Conservation (phyloP, 1,140 invertebrate species). For the Wiebesia pumilae region DNA sequence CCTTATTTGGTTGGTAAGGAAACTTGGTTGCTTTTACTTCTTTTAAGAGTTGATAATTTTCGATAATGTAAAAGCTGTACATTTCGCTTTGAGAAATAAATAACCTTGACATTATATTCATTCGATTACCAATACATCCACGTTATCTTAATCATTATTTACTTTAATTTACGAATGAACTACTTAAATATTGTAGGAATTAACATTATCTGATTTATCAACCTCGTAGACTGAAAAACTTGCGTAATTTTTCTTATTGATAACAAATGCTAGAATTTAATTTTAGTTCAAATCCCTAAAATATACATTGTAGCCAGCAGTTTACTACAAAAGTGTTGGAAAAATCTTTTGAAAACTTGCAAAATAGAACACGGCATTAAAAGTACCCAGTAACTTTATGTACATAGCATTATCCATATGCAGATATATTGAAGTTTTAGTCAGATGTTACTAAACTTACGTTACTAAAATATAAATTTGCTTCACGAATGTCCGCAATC, state of each 20-base stretch:
- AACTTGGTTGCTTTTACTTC: too few species aligned
- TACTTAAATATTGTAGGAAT: background rate
- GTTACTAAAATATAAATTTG: background rate
- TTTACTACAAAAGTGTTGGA: background rate
- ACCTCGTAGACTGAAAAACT: too few species aligned
- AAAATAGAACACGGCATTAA: background rate
- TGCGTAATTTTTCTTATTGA: background rate
- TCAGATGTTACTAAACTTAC: background rate
- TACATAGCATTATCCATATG: too few species aligned
- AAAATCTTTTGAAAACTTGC: background rate
- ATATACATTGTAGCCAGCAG: background rate
- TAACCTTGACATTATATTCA: too few species aligned
- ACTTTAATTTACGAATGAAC: too few species aligned
- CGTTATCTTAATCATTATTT: too few species aligned
- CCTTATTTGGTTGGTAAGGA: background rate
- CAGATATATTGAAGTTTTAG: background rate
- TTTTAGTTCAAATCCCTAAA: background rate
- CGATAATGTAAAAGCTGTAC: background rate
- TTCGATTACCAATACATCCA: too few species aligned
- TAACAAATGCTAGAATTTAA: background rate
- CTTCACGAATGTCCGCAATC: background rate
- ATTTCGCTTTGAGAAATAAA: background rate
- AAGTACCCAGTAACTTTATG: background rate
- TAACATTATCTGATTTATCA: background rate
- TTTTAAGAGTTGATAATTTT: too few species aligned